Evolutionary conservation across 2,113 vertebrate genomes (phyloP).

Genomic region (Clupea harengus): DNA sequence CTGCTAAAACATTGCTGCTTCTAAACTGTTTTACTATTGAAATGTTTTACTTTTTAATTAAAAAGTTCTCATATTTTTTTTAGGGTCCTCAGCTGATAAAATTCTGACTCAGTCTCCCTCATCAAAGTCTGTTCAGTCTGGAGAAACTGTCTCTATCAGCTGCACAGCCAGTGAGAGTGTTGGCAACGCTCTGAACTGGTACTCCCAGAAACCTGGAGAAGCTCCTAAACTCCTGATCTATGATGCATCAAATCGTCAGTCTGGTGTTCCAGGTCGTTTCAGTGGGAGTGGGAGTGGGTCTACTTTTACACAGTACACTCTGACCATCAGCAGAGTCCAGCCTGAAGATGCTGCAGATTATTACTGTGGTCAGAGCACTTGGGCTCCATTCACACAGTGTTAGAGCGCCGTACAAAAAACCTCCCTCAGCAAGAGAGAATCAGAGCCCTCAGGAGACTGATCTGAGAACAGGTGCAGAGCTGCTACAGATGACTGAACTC

Average conservation of each 20-base stretch:
- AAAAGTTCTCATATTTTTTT: background rate
- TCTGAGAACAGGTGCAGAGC: too few relatives aligned
- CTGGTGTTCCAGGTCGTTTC: background rate
- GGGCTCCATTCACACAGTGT: background rate
- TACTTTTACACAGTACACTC: background rate
- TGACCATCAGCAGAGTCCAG: background rate
- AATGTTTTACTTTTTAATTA: too few relatives aligned
- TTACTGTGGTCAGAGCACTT: background rate
- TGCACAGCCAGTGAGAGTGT: background rate
- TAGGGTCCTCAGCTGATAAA: slow-evolving; percentile 18
- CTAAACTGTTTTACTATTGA: too few relatives aligned
- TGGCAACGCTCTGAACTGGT: too few relatives aligned
- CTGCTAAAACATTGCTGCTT: too few relatives aligned
- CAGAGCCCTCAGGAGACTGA: background rate
- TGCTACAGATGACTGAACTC: slow-evolving; percentile 7
- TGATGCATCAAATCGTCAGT: background rate
- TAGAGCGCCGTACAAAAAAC: background rate
- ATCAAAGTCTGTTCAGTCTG: background rate
- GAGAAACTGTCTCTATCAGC: background rate
- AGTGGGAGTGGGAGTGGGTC: background rate
- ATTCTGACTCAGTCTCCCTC: slow-evolving; percentile 28
- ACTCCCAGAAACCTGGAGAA: background rate
- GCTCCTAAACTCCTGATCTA: background rate
- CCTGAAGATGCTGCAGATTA: background rate
- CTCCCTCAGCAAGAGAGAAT: background rate